Conservation (phyloP, 1,140 invertebrate genomes). For the Heliconius nattereri region DNA sequence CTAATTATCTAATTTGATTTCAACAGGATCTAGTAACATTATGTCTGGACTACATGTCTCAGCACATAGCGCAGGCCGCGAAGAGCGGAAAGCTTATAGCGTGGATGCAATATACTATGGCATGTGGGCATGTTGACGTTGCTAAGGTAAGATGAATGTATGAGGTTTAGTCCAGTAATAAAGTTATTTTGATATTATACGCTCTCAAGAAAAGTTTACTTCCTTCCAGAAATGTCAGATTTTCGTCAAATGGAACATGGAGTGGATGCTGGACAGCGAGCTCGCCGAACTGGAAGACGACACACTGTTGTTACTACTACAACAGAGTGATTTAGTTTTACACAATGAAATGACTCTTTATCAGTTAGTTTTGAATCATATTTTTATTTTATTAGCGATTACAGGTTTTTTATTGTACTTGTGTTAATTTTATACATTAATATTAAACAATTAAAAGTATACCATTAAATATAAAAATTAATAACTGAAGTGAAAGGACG, state of each 20-base stretch:
- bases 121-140: constrained; percentile 90
- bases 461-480: neutral
- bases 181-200: neutral
- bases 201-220: neutral
- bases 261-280: constrained; percentile 89
- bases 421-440: too few species aligned
- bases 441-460: too few species aligned
- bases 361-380: constrained; percentile 70
- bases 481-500: too few species aligned
- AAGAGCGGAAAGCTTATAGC: constrained; percentile 90
- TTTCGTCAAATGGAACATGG: constrained; percentile 96
- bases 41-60: constrained; percentile 93
- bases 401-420: too few species aligned
- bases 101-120: constrained; percentile 94
- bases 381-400: neutral
- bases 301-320: constrained; percentile 88
- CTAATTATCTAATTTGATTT: neutral
- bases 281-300: constrained; percentile 92
- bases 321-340: constrained; percentile 94
- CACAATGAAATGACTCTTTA: constrained; percentile 94
- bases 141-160: constrained; percentile 79
- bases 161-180: too few species aligned
- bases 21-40: constrained; percentile 88
- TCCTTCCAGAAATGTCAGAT: constrained; percentile 85
- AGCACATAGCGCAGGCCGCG: constrained; percentile 92